Base-by-base conservation (phyloP, 1,140 invertebrate genomes). In the Andrena cerasifolii region DNA sequence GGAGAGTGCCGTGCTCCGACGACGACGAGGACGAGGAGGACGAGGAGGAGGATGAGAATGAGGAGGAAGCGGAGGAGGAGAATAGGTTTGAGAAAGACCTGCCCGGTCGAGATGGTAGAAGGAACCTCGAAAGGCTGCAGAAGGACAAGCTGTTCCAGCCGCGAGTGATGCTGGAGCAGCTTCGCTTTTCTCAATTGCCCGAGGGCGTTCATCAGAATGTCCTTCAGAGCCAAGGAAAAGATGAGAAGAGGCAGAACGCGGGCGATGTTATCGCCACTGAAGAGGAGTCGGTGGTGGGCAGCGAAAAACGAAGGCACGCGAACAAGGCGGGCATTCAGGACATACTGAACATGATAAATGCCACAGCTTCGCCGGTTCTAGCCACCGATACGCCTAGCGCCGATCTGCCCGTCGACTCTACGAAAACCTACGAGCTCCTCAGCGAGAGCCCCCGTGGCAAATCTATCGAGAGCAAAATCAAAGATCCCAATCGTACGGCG, bases 91-190 rank as follows among this genome's bases (percentile, higher is more conserved):
- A 80, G 68, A 78, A 80, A 58, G 79, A 81, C 49, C 33, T 21
- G 68, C 63, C n/a, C 33, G 74, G 40, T 0, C 12, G 67, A 14
- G 62, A 74, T 26, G 75, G 56, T 16, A 72, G 86, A 87, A 70
- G 45, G 8, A 75, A 79, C 53, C 73, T 92, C 47, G 87, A 92
- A 59, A 88, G 78, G 59, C 71, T 89, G 59, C 84, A 87, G 18
- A 91, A 87, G 26, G 83, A 90, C 87, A 88, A 86, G 65, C 75
- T 87, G 65, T 88, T 90, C 28, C 92, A 90, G 43, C 93, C 90
- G 3, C 86, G 90, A 78, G 91, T 92, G 0, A 85, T 92, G n/a
- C 75, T 92, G 28, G 91, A 92, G 63, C 89, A 90, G 73, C 68
- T 92, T 28, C 91, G 89, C 33, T 80, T 91, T 21, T 81, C 83